Evolutionary conservation across 2,888 invertebrate species (phyloP).

Genomic region (Leptopilina syphax): DNA sequence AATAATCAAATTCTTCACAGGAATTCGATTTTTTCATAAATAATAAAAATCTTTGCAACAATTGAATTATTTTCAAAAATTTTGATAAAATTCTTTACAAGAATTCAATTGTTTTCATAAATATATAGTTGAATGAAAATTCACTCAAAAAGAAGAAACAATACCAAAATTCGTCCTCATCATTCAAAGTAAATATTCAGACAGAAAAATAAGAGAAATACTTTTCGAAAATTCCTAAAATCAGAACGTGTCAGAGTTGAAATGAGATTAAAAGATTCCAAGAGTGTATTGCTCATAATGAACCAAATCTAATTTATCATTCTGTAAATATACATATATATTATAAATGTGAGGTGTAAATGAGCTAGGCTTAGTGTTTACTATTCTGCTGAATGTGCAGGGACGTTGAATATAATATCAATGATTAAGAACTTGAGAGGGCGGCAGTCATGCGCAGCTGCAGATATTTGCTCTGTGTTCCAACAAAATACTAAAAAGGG

Average conservation of each 20-base stretch:
- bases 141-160: too few species aligned
- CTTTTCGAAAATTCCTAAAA: too few species aligned
- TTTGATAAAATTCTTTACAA: too few species aligned
- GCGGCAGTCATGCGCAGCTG: conserved; percentile 51
- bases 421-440: conserved; percentile 60
- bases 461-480: not conserved
- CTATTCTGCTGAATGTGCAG: conserved; percentile 55
- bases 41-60: too few species aligned
- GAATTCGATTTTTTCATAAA: too few species aligned
- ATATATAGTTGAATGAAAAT: too few species aligned
- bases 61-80: too few species aligned
- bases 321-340: not conserved
- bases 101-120: too few species aligned
- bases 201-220: too few species aligned
- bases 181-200: too few species aligned
- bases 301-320: not conserved
- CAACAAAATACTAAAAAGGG: conserved; percentile 31
- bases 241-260: not conserved
- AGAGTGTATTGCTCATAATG: not conserved
- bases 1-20: too few species aligned
- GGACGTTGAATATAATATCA: conserved; percentile 55
- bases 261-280: not conserved
- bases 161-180: too few species aligned
- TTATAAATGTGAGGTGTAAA: conserved; percentile 39
- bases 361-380: conserved; percentile 46